Evolutionary conservation across 2,888 invertebrate genomes (phyloP).

Genomic region (Cecidostiba fungosa): DNA sequence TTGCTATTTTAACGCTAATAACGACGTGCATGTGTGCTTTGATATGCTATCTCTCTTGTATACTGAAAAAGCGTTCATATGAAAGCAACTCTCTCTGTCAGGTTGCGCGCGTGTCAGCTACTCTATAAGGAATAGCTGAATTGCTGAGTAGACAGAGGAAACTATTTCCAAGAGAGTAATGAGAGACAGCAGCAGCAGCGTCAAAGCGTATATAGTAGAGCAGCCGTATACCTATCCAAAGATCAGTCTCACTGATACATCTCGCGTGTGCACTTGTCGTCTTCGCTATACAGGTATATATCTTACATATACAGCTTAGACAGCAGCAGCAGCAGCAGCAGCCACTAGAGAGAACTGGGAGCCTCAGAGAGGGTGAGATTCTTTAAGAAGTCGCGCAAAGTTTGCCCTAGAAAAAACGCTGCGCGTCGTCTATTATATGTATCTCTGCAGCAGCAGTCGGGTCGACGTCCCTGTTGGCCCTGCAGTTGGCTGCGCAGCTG

Average conservation of each 20-base stretch:
- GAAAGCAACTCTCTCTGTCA: too few relatives aligned
- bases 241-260: conserved; percentile 6
- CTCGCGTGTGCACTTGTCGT: neutral
- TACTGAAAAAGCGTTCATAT: too few relatives aligned
- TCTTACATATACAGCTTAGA: neutral
- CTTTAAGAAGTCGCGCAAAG: conserved; percentile 10
- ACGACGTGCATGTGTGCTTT: too few relatives aligned
- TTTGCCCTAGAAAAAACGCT: conserved; percentile 12
- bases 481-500: conserved; percentile 20
- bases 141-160: conserved; percentile 17
- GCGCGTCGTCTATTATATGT: conserved; percentile 11
- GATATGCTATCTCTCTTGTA: too few relatives aligned
- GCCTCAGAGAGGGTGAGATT: neutral
- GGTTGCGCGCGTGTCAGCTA: neutral
- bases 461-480: conserved; percentile 26
- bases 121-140: neutral
- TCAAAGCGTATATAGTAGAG: neutral
- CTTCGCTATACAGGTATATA: neutral
- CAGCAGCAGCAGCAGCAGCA: neutral
- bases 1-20: too few relatives aligned
- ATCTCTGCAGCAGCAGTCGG: neutral
- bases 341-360: conserved; percentile 1
- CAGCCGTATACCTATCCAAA: neutral
- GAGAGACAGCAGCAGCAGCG: neutral
- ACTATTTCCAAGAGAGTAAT: conserved; percentile 27